Evolutionary conservation across 2,113 vertebrate genomes (phyloP).

Genomic region (Pholis gunnellus): DNA sequence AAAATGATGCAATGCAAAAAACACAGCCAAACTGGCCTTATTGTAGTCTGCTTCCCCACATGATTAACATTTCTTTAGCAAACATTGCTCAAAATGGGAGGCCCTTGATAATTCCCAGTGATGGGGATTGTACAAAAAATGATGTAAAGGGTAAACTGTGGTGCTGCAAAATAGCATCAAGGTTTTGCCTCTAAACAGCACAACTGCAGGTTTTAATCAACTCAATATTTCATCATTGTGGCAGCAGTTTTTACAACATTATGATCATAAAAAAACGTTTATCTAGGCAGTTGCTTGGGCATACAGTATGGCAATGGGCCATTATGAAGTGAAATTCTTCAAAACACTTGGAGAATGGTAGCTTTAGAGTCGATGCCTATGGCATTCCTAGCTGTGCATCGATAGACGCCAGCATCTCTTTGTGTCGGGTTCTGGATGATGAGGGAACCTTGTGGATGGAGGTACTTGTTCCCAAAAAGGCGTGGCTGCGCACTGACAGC

Average conservation of each 20-base stretch:
- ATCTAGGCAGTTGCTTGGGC: slow-evolving; percentile 76
- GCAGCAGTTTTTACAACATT: slow-evolving; percentile 55
- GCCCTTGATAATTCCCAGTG: not conserved
- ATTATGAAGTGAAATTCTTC: slow-evolving; percentile 41
- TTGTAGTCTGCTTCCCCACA: not conserved
- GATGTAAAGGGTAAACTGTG: not conserved
- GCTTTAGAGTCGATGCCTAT: slow-evolving; percentile 89
- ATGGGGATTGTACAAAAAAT: not conserved
- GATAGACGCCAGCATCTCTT: slow-evolving; percentile 89
- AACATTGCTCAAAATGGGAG: not conserved
- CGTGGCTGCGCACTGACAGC: slow-evolving; percentile 85
- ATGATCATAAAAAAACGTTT: slow-evolving; percentile 61
- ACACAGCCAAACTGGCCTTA: not conserved
- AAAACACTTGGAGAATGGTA: slow-evolving; percentile 91
- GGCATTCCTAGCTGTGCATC: slow-evolving; percentile 91
- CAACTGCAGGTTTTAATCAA: slow-evolving; percentile 5
- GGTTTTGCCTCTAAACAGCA: not conserved
- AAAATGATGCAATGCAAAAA: not conserved
- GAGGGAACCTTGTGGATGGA: slow-evolving; percentile 91
- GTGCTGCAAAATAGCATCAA: not conserved
- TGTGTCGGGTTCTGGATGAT: slow-evolving; percentile 88
- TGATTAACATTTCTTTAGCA: not conserved
- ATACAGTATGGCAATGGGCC: slow-evolving; percentile 27
- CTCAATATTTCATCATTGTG: slow-evolving; percentile 43
- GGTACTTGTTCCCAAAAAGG: slow-evolving; percentile 89